A percentile compares a stretch with the other conserved stretches of the same genome.
Evolutionary conservation across 1,140 invertebrate species (phyloP).

Genomic region (Conus ventricosus): DNA sequence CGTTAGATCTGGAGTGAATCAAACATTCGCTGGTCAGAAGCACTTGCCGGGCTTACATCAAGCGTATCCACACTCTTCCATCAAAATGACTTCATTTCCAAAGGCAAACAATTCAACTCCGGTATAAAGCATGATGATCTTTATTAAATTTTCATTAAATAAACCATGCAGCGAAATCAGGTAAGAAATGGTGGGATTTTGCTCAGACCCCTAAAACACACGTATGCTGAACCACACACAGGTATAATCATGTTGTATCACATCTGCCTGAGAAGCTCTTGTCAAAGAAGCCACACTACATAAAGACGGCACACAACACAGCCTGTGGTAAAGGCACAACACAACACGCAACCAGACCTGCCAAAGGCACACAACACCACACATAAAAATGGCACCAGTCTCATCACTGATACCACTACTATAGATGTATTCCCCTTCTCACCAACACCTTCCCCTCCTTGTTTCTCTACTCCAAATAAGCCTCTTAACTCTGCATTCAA

Average conservation of each 20-base stretch:
- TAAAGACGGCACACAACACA: neutral
- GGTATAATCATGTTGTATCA: neutral
- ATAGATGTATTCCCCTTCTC: too few relatives aligned
- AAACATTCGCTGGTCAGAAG: neutral
- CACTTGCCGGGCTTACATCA: neutral
- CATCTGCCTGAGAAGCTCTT: constrained; percentile 19
- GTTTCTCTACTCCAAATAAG: too few relatives aligned
- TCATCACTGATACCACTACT: neutral
- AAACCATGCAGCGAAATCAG: neutral
- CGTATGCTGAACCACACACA: neutral
- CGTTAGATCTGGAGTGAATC: too few relatives aligned
- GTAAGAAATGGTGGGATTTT: constrained; percentile 21
- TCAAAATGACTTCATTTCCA: neutral
- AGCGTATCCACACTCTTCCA: neutral
- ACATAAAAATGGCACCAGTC: neutral
- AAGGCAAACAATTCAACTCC: neutral
- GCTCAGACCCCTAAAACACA: neutral
- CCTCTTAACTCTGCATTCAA: too few relatives aligned
- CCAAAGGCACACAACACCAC: neutral
- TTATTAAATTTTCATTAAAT: constrained; percentile 17
- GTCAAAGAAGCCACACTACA: constrained; percentile 9
- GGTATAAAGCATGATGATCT: neutral
- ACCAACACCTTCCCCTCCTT: too few relatives aligned
- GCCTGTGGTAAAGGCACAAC: constrained; percentile 2
- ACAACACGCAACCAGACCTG: neutral